Conservation (phyloP, 1,140 invertebrate genomes). For the Hydropsyche tenuis region DNA sequence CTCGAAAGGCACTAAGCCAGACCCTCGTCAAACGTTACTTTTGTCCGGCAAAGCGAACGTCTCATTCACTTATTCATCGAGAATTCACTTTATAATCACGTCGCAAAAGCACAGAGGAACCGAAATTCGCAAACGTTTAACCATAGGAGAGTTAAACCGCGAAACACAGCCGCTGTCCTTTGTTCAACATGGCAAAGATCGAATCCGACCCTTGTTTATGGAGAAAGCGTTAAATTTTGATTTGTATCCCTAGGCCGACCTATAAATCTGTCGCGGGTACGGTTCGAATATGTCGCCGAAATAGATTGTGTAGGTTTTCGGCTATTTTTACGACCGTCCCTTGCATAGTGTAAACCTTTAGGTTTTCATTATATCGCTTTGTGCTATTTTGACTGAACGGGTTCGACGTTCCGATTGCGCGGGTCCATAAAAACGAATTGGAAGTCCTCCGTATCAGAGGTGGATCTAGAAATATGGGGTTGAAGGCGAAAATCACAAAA, state of each 20-base stretch:
- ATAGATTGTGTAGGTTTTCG: not conserved
- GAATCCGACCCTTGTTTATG: not conserved
- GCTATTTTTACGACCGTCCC: constrained; percentile 17
- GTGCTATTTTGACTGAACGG: not conserved
- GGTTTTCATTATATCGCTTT: constrained; percentile 13
- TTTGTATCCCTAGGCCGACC: not conserved
- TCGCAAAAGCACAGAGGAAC: too few relatives aligned
- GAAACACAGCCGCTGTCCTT: too few relatives aligned
- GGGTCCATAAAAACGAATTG: constrained; percentile 15
- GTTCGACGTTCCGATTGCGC: constrained; percentile 6
- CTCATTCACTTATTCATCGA: not conserved
- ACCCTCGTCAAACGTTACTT: constrained; percentile 14
- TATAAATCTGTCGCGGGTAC: not conserved
- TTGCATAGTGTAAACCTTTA: not conserved
- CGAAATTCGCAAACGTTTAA: too few relatives aligned
- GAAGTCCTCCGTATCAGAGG: not conserved
- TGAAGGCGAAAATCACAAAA: too few relatives aligned
- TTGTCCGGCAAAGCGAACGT: not conserved
- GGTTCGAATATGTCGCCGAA: constrained; percentile 2
- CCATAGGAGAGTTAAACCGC: too few relatives aligned
- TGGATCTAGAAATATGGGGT: too few relatives aligned
- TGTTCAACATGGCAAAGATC: too few relatives aligned
- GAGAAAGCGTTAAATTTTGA: constrained; percentile 10
- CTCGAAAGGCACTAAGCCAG: too few relatives aligned
- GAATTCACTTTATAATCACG: too few relatives aligned